These are phyloP conservation scores for Temnothorax unifasciatus DNA, from an alignment of 2,888 invertebrate genomes.

Conservation along the genomic window DNA sequence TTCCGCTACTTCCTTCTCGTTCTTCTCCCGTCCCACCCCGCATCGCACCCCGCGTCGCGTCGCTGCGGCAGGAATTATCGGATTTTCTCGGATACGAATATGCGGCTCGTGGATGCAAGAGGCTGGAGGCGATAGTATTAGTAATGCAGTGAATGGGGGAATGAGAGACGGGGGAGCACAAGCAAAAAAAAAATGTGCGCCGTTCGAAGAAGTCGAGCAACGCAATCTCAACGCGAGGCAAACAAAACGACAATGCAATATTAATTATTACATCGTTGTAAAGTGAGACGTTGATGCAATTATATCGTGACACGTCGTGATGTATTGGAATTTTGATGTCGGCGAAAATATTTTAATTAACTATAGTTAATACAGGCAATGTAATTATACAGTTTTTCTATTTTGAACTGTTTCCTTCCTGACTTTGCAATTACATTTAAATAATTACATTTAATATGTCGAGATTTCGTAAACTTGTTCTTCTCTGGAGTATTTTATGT, in stretches of 20 bases:
- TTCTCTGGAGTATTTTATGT: neutral
- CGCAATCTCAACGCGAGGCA: slow-evolving; percentile 38
- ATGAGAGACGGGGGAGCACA: slow-evolving; percentile 1
- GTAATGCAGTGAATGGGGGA: slow-evolving; percentile 53
- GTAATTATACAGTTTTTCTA: neutral
- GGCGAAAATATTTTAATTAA: neutral
- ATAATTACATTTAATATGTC: neutral
- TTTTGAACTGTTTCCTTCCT: neutral
- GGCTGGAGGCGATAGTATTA: slow-evolving; percentile 61
- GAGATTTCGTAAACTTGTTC: neutral
- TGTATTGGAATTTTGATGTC: slow-evolving; percentile 3
- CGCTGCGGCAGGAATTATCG: slow-evolving; percentile 73
- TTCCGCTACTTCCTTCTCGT: slow-evolving; percentile 49
- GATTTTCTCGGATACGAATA: slow-evolving; percentile 72
- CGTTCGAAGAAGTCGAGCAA: slow-evolving; percentile 34
- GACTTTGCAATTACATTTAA: neutral
- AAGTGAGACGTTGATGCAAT: neutral
- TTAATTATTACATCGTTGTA: slow-evolving; percentile 17
- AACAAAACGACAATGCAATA: slow-evolving; percentile 14
- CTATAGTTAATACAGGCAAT: neutral
- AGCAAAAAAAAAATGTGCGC: slow-evolving; percentile 43
- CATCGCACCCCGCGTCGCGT: slow-evolving; percentile 49
- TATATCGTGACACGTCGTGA: neutral
- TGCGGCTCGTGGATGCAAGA: slow-evolving; percentile 60
- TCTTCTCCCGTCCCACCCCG: slow-evolving; percentile 36